Conservation (phyloP, 1,140 invertebrate species). For the Andrena cerasifolii region DNA sequence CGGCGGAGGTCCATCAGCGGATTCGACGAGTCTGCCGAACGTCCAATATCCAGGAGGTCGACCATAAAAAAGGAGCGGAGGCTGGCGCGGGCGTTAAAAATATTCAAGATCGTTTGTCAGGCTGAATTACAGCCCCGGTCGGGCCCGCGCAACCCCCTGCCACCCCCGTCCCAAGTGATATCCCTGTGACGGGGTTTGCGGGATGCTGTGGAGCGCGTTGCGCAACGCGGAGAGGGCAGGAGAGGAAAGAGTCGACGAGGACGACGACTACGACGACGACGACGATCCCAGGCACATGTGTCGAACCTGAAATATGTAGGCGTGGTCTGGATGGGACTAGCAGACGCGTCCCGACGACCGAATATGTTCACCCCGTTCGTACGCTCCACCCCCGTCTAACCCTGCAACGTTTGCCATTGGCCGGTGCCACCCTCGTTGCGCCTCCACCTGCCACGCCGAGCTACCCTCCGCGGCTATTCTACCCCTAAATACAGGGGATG, state of each 20-base stretch:
- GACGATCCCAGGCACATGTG: constrained; percentile 78
- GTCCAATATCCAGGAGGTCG: constrained; percentile 64
- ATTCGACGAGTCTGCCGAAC: constrained; percentile 69
- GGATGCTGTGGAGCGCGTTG: constrained; percentile 61
- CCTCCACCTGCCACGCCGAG: constrained; percentile 69
- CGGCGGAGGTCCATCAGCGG: constrained; percentile 56
- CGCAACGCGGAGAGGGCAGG: constrained; percentile 50
- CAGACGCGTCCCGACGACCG: constrained; percentile 80
- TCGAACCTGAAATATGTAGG: constrained; percentile 83
- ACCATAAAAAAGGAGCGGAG: constrained; percentile 61
- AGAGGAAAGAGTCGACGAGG: constrained; percentile 41
- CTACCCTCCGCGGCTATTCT: constrained; percentile 70
- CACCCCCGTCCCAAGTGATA: constrained; percentile 3
- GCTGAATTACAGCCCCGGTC: constrained; percentile 72
- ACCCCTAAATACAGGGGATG: constrained; percentile 78
- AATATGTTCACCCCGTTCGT: constrained; percentile 80
- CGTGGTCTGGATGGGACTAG: constrained; percentile 79
- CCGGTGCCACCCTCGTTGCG: constrained; percentile 67
- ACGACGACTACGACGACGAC: constrained; percentile 53
- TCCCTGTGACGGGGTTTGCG: constrained; percentile 14
- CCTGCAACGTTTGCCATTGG: constrained; percentile 75
- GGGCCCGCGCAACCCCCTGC: not conserved
- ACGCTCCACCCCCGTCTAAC: constrained; percentile 80
- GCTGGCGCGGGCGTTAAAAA: constrained; percentile 77
- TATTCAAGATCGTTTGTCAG: constrained; percentile 81